Evolutionary conservation across 1,140 invertebrate genomes (phyloP), one percentile per base, ranked within the genome.

Genomic region (Stenopsyche tienmushanensis): DNA sequence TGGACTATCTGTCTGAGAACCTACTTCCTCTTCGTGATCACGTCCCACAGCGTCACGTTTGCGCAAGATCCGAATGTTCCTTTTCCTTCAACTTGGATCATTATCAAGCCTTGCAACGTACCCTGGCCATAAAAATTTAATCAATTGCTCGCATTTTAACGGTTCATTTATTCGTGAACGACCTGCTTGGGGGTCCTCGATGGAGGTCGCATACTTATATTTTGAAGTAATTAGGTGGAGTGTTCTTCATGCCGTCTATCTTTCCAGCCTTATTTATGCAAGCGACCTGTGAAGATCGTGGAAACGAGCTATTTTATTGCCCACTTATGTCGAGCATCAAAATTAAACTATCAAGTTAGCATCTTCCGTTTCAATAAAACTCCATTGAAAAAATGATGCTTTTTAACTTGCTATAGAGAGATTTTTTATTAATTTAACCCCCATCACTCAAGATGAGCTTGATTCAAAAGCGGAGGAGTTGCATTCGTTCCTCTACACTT

Each of bases 221-320:
- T 54, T 50, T 60, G 47, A 60, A 41, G 64, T 66, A 66, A 66
- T 66, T 66, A 66, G 55, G 55, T 62, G 53, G 41, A 66, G 64
- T 66, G 64, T 66, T 66, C 49, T 41, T 53, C 58, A 60, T 50
- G 41, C 62, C 59, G 42, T 3, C 29, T 47, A 41, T 47, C 50
- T 50, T 39, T n/a, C 26, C 20, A 55, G 39, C 25, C 25, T 62
- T 62, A 62, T 62, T 62, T 62, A 62, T 50, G 58, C 45, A 62
- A 44, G 20, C 44, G 47, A 13, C 29, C 24, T 10, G 44, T 13
- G 25, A 18, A 18, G 58, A n/a, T 18, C 18, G 21, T n/a, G 54
- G 41, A n/a, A n/a, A n/a, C n/a, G n/a, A n/a, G n/a, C 44, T 23
- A 2, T 47, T 62, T 62, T 59, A 39, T 59, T 44, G 17, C 21